Evolutionary conservation across 2,797 vertebrate genomes (phyloP).

Genomic region (Manis pentadactyla): DNA sequence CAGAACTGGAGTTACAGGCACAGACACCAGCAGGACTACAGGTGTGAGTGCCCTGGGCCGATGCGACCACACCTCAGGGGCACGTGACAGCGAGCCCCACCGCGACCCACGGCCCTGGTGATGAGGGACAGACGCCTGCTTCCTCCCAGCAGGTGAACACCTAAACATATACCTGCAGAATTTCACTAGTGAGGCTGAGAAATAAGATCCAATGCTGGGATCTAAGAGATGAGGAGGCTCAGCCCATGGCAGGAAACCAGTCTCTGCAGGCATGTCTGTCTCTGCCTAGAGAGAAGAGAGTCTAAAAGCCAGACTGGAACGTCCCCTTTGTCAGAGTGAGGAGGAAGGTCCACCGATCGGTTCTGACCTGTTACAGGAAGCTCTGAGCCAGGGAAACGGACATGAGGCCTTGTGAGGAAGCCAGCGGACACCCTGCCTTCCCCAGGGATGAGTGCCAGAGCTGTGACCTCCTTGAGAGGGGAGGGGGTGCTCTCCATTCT

Average conservation of each 20-base stretch:
- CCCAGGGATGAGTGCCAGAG: fast-evolving
- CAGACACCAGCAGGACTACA: too few relatives aligned
- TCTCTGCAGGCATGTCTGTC: not conserved
- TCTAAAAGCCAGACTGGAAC: not conserved
- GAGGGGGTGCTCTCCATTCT: not conserved
- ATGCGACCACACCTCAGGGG: not conserved
- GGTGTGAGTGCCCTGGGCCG: fast-evolving
- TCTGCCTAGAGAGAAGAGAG: not conserved
- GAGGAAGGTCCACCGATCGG: fast-evolving
- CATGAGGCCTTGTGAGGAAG: not conserved
- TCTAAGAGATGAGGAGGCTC: fast-evolving
- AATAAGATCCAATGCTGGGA: fast-evolving
- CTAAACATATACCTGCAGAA: not conserved
- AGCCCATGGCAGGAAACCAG: fast-evolving
- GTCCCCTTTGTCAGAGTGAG: not conserved
- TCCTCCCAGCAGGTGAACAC: not conserved
- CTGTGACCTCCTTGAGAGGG: fast-evolving
- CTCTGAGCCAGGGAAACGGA: not conserved
- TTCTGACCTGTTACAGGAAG: not conserved
- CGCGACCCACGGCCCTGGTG: fast-evolving
- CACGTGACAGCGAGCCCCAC: fast-evolving
- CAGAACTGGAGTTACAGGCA: fast-evolving
- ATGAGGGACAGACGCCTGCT: fast-evolving
- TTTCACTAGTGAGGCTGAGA: not conserved
- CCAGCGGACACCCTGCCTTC: fast-evolving